Conservation (phyloP, 2,113 vertebrate species). For the Dissostichus mawsoni region DNA sequence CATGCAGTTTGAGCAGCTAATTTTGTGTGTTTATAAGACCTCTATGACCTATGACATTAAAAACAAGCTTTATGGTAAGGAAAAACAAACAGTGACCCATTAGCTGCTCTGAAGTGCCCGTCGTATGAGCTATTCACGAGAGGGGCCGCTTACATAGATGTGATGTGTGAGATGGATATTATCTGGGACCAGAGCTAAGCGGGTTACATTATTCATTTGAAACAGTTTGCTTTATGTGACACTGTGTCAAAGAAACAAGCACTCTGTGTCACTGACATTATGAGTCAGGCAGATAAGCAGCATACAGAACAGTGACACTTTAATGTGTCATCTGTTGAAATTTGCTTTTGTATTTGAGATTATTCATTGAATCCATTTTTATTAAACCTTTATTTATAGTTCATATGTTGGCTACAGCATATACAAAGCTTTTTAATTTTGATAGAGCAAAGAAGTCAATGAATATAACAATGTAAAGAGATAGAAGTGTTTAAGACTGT, state of each 20-base stretch:
- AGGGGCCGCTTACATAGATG: background rate
- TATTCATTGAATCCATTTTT: background rate
- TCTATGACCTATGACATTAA: constrained; percentile 18
- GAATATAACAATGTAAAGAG: too few relatives aligned
- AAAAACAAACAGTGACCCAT: constrained; percentile 72
- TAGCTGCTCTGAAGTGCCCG: constrained; percentile 40
- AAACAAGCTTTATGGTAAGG: constrained; percentile 56
- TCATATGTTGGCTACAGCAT: background rate
- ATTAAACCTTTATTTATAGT: background rate
- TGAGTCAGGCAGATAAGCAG: constrained; percentile 36
- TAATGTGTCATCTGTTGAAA: background rate
- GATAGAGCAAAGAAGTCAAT: too few relatives aligned
- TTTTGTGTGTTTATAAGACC: constrained; percentile 13
- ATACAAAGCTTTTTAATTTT: background rate
- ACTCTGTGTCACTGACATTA: constrained; percentile 25
- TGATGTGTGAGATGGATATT: constrained; percentile 6
- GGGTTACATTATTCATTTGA: background rate
- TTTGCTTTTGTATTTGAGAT: background rate
- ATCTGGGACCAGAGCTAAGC: background rate
- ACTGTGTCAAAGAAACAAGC: constrained; percentile 14
- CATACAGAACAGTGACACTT: background rate
- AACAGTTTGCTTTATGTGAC: constrained; percentile 10
- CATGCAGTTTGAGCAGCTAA: background rate
- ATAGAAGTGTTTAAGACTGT: too few relatives aligned
- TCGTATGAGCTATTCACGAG: constrained; percentile 2